Evolutionary conservation across 1,140 invertebrate species (phyloP).

Genomic region (Antheraea pernyi): DNA sequence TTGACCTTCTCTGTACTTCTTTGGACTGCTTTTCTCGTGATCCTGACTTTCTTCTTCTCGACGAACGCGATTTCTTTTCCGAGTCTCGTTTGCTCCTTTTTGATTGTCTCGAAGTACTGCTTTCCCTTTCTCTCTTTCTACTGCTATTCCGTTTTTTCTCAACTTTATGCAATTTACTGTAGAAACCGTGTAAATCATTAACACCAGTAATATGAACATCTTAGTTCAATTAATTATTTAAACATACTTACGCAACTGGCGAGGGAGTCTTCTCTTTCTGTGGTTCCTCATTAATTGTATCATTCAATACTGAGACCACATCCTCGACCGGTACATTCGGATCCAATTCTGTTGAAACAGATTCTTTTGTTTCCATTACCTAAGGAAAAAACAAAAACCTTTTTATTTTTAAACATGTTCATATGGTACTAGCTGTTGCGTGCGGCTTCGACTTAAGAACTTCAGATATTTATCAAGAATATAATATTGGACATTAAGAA

Average conservation of each 20-base stretch:
- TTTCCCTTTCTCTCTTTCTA: conserved; percentile 51
- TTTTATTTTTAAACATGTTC: neutral
- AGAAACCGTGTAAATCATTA: neutral
- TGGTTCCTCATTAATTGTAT: conserved; percentile 40
- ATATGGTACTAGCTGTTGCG: no score
- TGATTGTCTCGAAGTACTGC: conserved; percentile 40
- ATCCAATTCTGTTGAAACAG: conserved; percentile 80
- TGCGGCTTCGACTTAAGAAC: no score
- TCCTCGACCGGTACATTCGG: conserved; percentile 83
- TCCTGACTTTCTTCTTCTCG: conserved; percentile 47
- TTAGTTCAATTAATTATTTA: neutral
- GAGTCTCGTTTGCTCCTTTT: conserved; percentile 50
- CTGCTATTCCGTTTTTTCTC: conserved; percentile 47
- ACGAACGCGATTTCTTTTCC: conserved; percentile 53
- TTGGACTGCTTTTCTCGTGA: conserved; percentile 43
- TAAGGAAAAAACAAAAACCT: conserved; percentile 35
- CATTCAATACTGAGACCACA: conserved; percentile 81
- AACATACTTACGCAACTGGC: conserved; percentile 39
- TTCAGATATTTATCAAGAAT: no score
- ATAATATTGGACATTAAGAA: no score
- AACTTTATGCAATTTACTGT: conserved; percentile 34
- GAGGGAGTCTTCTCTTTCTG: conserved; percentile 40
- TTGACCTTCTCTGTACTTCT: conserved; percentile 33
- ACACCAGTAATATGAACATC: conserved; percentile 3
- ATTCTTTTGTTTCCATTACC: conserved; percentile 80